A percentile compares a stretch with the other conserved stretches of the same genome.
Conservation (phyloP, 2,888 invertebrate genomes). For the Drosophila austrosaltans region DNA sequence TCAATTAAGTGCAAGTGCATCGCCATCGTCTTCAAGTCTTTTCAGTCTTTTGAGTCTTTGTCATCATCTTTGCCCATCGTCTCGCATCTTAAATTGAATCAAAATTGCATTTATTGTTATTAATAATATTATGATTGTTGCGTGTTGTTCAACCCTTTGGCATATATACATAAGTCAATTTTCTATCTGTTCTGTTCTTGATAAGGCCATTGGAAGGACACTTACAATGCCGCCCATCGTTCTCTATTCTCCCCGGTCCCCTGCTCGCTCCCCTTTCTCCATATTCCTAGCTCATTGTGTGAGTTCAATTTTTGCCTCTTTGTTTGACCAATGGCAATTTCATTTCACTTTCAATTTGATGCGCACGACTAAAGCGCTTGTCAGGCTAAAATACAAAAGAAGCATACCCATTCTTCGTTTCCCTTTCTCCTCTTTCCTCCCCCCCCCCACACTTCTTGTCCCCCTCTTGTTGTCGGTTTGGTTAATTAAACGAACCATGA, state of each 20-base stretch:
- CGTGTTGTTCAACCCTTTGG: constrained; percentile 39
- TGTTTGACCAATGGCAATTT: constrained; percentile 42
- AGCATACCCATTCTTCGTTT: neutral
- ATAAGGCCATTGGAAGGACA: constrained; percentile 33
- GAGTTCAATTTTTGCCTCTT: neutral
- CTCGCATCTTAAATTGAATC: constrained; percentile 50
- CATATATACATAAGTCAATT: constrained; percentile 47
- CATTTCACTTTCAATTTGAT: constrained; percentile 60
- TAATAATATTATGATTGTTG: constrained; percentile 42
- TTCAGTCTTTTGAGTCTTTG: constrained; percentile 32
- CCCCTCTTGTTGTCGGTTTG: constrained; percentile 9
- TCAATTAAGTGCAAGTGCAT: constrained; percentile 54
- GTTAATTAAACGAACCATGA: constrained; percentile 44
- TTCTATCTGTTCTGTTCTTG: constrained; percentile 35
- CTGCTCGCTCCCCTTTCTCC: too few species aligned
- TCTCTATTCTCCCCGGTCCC: neutral
- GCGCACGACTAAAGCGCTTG: constrained; percentile 34
- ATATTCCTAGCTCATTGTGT: neutral
- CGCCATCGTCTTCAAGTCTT: constrained; percentile 33
- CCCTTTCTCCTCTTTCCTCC: neutral
- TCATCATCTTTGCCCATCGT: constrained; percentile 23
- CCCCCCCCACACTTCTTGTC: neutral
- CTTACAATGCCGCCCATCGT: constrained; percentile 19
- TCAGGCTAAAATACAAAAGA: constrained; percentile 37
- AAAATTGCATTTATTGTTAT: constrained; percentile 50